Base-by-base conservation (phyloP, 1,140 invertebrate species). In the Drosophila virilis region DNA sequence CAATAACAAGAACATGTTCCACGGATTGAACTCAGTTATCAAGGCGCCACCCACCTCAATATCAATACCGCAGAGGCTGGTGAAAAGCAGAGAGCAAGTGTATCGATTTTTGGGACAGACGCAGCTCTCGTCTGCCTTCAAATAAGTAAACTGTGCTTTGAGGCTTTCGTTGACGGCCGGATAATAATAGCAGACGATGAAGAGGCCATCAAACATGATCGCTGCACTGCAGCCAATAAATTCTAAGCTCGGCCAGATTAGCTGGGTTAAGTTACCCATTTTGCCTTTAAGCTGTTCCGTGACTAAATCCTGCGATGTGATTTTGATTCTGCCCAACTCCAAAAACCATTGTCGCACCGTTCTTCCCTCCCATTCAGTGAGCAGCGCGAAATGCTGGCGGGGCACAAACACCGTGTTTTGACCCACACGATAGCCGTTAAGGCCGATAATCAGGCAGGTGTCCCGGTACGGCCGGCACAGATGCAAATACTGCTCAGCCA, bases 141-240 rank as follows among this genome's bases (percentile, higher is more conserved):
- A 6, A 17, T 32, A 50, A 0, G 61, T 58, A 0, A 70, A 2
- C 4, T 54, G 15, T 0, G 40, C 3, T 1, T 35, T 42, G 0
- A 59, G n/a, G 9, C 22, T 37, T 0, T 10, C 22, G n/a, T 37
- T 38, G 0, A 15, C 12, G 10, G 55, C 15, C 12, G 75, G 76
- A 74, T 65, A 78, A 9, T 78, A 78, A 15, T 78, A 78, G 37
- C 76, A 78, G 10, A 75, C 66, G 2, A 78, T 42, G 12, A 75
- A 65, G 13, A 70, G 43, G 6, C 72, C 76, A 0, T 78, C 13
- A n/a, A 78, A 61, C 72, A 75, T 78, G 6, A 62, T 62, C 0
- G 76, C 76, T 0, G 66, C 61, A 40, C 58, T 17, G 40, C 76
- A 78, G 17, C 72, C 76, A 15, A 78, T 12, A 15, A 71, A 78